Conservation (phyloP, 2,797 vertebrate species). For the Myotis planiceps region DNA sequence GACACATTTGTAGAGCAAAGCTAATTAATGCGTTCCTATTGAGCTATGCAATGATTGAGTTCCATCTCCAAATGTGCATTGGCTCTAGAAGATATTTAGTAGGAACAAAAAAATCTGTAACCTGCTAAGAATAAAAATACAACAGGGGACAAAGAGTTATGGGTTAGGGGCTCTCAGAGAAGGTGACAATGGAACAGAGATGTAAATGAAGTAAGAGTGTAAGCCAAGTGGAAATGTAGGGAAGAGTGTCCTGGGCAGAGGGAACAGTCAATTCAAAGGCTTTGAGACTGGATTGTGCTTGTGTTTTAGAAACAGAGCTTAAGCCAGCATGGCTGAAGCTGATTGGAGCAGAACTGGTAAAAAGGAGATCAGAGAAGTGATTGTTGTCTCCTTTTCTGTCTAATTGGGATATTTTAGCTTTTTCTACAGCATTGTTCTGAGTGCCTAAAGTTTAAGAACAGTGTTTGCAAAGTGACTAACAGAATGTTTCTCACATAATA, state of each 20-base stretch:
- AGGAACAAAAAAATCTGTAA: not conserved
- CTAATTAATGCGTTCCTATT: not conserved
- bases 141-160: not conserved
- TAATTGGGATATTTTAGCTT: not conserved
- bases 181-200: not conserved
- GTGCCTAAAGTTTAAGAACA: not conserved
- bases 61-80: not conserved
- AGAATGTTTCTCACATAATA: not conserved
- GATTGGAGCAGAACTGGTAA: not conserved
- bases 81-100: not conserved
- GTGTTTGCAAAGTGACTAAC: not conserved
- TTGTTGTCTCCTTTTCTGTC: not conserved
- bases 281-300: not conserved
- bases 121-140: constrained; percentile 6
- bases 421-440: not conserved
- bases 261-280: not conserved
- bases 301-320: not conserved
- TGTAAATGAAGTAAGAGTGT: not conserved
- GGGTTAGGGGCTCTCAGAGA: not conserved
- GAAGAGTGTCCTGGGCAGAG: not conserved
- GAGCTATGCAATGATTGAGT: not conserved
- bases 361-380: not conserved
- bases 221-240: not conserved
- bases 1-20: not conserved
- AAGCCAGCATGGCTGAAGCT: not conserved